These are phyloP conservation scores for Cyprinella venusta DNA, from an alignment of 2,797 vertebrate species.

Conservation along the genomic window DNA sequence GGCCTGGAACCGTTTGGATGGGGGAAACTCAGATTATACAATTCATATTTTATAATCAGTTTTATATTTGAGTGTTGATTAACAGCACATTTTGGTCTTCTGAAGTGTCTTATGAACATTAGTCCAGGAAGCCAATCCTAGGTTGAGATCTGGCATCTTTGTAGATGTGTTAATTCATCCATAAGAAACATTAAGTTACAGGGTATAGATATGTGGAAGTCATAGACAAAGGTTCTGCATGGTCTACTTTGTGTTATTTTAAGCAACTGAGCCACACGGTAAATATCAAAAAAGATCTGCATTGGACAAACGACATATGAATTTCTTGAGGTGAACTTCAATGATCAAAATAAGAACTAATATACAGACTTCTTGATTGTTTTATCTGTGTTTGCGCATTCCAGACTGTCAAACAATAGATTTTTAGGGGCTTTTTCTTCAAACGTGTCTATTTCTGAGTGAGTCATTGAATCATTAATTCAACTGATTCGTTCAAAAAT, in stretches of 20 bases:
- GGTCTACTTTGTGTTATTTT: slow-evolving; percentile 35
- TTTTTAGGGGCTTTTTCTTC: neutral
- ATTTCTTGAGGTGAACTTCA: neutral
- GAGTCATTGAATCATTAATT: neutral
- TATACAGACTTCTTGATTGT: neutral
- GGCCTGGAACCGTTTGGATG: neutral
- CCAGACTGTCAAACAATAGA: neutral
- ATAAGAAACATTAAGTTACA: slow-evolving; percentile 19
- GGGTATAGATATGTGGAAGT: neutral
- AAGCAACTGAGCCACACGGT: slow-evolving; percentile 6
- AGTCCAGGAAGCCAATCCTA: neutral
- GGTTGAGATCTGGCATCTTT: slow-evolving; percentile 6
- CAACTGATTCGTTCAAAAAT: neutral
- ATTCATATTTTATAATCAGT: neutral
- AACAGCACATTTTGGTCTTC: neutral
- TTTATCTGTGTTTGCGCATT: neutral
- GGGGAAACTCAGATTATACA: neutral
- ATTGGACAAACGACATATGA: neutral
- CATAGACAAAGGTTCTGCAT: slow-evolving; percentile 30
- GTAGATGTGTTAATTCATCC: slow-evolving; percentile 30
- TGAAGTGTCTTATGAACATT: neutral
- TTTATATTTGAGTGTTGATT: neutral
- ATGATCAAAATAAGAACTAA: neutral
- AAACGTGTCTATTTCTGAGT: neutral
- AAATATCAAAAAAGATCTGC: neutral